Evolutionary conservation across 2,797 vertebrate genomes (phyloP).

Genomic region (Phyllotis vaccarum): DNA sequence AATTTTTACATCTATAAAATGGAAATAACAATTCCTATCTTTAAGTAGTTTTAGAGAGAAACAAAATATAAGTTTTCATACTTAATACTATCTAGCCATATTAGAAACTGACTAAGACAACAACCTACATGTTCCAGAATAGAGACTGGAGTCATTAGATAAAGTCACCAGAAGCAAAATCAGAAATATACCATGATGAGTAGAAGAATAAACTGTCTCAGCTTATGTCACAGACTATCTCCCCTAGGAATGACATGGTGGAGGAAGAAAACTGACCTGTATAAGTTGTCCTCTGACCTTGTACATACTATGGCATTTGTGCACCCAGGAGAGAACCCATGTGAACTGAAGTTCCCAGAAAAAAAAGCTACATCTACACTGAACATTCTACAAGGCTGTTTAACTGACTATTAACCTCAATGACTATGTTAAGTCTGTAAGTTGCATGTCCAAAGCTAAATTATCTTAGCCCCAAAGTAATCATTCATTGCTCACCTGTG

Average conservation of each 20-base stretch:
- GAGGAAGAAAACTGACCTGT: not conserved
- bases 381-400: not conserved
- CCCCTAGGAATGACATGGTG: not conserved
- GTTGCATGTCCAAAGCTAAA: not conserved
- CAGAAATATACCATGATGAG: not conserved
- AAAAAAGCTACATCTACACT: not conserved
- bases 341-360: not conserved
- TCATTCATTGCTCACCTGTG: not conserved
- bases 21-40: not conserved
- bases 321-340: not conserved
- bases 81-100: conserved; percentile 38
- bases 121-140: conserved; percentile 42
- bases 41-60: not conserved
- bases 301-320: not conserved
- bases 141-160: not conserved
- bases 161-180: conserved; percentile 59
- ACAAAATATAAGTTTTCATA: conserved; percentile 47
- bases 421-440: not conserved
- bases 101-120: conserved; percentile 20
- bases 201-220: not conserved
- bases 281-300: not conserved
- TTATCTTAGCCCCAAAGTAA: not conserved
- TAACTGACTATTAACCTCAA: not conserved
- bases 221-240: conserved; percentile 1
- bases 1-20: not conserved